Base-by-base conservation (phyloP, 1,140 invertebrate species). In the Brachionus manjavacas region DNA sequence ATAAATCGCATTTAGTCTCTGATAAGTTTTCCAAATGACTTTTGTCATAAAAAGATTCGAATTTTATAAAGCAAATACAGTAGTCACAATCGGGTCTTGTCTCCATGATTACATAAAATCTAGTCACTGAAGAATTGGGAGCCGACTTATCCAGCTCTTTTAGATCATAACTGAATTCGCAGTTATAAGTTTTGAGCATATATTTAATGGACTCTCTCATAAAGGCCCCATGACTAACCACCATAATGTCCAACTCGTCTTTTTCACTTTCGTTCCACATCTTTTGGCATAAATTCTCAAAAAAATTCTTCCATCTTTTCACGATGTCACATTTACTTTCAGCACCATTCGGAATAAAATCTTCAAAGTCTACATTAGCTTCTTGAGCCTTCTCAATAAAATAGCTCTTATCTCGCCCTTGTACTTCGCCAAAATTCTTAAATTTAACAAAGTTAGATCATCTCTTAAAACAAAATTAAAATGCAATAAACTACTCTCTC, bases 171-270 rank as follows among this genome's bases (percentile, higher is more conserved):
- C 1, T 11, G 64, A 80, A 80, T 4, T 76, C 72, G 31, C 41
- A 49, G 20, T 49, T 76, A 25, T 49, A 76, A 12, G 28, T 46
- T 12, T 49, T 49, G 9, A 76, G 39, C 39, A 76, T 49, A 39
- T n/a, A 80, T 60, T 80, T 80, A 39, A 80, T 80, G 0, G 28
- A n/a, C 20, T 80, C 49, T 39, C 76, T 60, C 31, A 80, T 80
- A 80, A 80, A 60, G 25, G 76, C 76, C 8, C 76, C 76, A 64
- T 80, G 76, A 14, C 49, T 80, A 60, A 80, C 31, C 41, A 80
- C 14, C 16, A 80, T 12, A 35, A 80, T 20, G 9, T 60, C 25
- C 31, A 80, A 2, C 16, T 55, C 9, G 4, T 35, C 20, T 20
- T n/a, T 20, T 39, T 80, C 28, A 39, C 41, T 20, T 39, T 60